A percentile compares a stretch with the other conserved stretches of the same genome.
Conservation (phyloP, 1,140 invertebrate species). For the Samia ricini region DNA sequence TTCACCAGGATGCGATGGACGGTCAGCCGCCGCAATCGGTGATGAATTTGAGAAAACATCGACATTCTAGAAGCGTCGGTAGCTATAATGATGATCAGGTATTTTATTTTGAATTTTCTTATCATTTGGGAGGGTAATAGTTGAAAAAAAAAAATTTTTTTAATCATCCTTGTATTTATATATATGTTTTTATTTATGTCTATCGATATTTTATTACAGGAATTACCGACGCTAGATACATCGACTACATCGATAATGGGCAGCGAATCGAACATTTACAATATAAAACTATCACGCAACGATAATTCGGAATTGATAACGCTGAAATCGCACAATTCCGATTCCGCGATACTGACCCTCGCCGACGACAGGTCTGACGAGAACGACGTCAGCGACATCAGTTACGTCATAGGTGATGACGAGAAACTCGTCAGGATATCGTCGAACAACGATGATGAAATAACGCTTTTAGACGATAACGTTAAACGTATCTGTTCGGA, state of each 20-base stretch:
- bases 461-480: conserved; percentile 41
- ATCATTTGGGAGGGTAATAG: too few species aligned
- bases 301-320: conserved; percentile 23
- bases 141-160: too few species aligned
- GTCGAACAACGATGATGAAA: conserved; percentile 57
- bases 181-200: background rate
- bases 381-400: conserved; percentile 26
- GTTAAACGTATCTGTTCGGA: conserved; percentile 59
- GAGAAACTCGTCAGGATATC: conserved; percentile 55
- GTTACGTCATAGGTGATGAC: conserved; percentile 56
- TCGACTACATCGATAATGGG: conserved; percentile 71
- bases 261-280: conserved; percentile 69
- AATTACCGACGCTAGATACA: conserved; percentile 46
- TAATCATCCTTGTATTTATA: background rate
- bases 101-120: conserved; percentile 7
- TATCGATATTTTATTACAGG: conserved; percentile 35
- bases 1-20: conserved; percentile 61
- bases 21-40: conserved; percentile 56
- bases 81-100: conserved; percentile 73
- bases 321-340: conserved; percentile 65
- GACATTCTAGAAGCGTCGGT: conserved; percentile 70
- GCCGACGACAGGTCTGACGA: conserved; percentile 12
- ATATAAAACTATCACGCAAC: conserved; percentile 47
- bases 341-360: conserved; percentile 58
- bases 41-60: conserved; percentile 48